A percentile compares a stretch with the other conserved stretches of the same genome.
These are phyloP conservation scores for Tamias sibiricus DNA, from an alignment of 2,113 vertebrate genomes.

Conservation along the genomic window DNA sequence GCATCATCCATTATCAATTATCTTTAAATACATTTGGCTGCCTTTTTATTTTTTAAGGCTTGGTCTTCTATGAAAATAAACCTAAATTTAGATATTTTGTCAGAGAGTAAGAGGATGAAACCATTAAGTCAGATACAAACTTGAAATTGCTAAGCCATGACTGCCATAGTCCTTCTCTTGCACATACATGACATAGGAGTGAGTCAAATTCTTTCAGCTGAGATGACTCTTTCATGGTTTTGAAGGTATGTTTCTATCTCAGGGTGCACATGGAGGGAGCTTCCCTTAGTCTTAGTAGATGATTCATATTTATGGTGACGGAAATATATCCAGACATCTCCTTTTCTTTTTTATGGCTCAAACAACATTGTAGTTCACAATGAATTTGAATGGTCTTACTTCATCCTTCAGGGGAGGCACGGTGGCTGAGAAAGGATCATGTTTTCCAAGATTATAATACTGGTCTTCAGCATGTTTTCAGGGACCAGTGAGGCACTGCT, in stretches of 20 bases:
- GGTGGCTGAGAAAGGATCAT: background rate
- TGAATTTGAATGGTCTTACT: background rate
- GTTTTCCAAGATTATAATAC: background rate
- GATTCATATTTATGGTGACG: background rate
- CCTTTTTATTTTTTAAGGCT: constrained; percentile 39
- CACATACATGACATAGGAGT: background rate
- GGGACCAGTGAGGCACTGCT: background rate
- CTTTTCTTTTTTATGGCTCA: background rate
- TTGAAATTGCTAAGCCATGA: constrained; percentile 38
- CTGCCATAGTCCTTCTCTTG: background rate
- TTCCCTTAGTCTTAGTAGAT: background rate
- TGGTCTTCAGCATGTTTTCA: background rate
- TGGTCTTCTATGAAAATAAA: constrained; percentile 10
- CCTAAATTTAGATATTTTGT: constrained; percentile 48
- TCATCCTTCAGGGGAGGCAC: background rate
- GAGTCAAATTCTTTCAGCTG: background rate
- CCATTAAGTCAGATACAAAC: background rate
- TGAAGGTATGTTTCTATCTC: background rate
- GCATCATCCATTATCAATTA: background rate
- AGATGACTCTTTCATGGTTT: background rate
- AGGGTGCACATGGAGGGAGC: background rate
- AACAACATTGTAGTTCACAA: background rate
- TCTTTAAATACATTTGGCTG: constrained; percentile 35
- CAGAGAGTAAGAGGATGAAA: constrained; percentile 15
- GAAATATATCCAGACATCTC: background rate